These are phyloP conservation scores for Hyposoter dolosus DNA, from an alignment of 2,888 invertebrate genomes.

Conservation along the genomic window DNA sequence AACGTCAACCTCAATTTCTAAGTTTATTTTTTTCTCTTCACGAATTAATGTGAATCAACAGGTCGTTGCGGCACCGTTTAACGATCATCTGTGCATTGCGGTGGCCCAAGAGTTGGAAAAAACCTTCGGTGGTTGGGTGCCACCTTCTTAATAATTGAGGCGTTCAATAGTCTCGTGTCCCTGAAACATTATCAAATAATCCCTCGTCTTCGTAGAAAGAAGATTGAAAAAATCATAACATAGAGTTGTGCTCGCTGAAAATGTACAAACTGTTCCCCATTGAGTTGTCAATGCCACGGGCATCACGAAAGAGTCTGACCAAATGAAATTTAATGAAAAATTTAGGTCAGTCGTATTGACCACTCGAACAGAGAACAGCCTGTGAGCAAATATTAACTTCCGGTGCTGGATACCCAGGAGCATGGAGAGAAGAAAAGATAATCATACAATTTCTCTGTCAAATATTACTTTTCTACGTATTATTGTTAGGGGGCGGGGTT, in stretches of 20 bases:
- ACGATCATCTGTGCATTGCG: slow-evolving; percentile 91
- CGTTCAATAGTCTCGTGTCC: not conserved
- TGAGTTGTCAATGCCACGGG: not conserved
- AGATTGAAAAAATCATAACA: not conserved
- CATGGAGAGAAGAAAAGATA: slow-evolving; percentile 14
- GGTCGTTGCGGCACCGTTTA: slow-evolving; percentile 89
- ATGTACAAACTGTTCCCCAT: not conserved
- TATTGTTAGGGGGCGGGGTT: not conserved
- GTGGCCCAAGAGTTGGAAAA: slow-evolving; percentile 90
- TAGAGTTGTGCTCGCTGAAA: not conserved
- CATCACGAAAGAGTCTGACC: not conserved
- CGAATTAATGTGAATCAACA: slow-evolving; percentile 59
- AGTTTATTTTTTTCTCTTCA: slow-evolving; percentile 22
- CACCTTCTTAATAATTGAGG: slow-evolving; percentile 84
- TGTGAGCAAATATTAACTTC: not conserved
- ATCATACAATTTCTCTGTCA: slow-evolving; percentile 13
- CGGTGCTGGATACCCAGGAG: slow-evolving; percentile 47
- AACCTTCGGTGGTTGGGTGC: slow-evolving; percentile 90
- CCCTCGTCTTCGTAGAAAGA: not conserved
- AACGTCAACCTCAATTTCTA: slow-evolving; percentile 40
- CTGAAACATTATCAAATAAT: slow-evolving; percentile 13
- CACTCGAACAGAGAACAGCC: not conserved
- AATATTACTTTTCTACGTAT: not conserved
- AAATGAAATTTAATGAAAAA: not conserved
- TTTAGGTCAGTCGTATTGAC: not conserved